These are phyloP conservation scores for Cisticola juncidis DNA, from an alignment of 2,113 vertebrate species.

Conservation along the genomic window DNA sequence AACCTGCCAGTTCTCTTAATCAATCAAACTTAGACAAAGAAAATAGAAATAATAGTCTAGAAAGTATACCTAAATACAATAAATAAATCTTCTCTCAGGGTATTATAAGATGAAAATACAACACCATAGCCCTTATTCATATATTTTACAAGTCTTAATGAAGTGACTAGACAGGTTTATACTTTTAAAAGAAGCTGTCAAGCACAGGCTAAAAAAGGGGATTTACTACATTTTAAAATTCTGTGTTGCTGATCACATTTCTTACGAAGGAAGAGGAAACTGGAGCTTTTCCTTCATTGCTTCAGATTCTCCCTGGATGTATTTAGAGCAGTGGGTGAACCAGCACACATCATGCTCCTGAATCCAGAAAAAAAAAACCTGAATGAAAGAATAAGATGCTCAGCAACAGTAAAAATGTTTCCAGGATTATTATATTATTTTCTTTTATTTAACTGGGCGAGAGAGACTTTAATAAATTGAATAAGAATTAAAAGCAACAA, in stretches of 20 bases:
- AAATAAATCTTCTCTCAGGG: neutral
- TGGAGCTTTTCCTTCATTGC: neutral
- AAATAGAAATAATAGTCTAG: neutral
- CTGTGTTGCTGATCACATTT: neutral
- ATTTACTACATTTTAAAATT: neutral
- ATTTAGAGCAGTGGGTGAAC: neutral
- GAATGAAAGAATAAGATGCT: neutral
- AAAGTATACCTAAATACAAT: neutral
- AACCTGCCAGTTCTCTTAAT: neutral
- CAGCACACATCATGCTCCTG: fast-evolving
- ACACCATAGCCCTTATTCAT: neutral
- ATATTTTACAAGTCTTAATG: neutral
- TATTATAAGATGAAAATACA: neutral
- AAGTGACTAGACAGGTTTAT: neutral
- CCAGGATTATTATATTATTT: neutral
- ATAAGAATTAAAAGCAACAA: neutral
- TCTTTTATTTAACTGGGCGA: neutral
- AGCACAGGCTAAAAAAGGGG: neutral
- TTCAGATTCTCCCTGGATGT: neutral
- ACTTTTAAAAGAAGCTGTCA: neutral
- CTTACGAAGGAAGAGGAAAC: neutral
- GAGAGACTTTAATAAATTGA: neutral
- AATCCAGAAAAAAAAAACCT: neutral
- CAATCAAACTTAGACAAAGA: neutral
- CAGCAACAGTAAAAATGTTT: neutral